Evolutionary conservation across 1,140 invertebrate genomes (phyloP).

Genomic region (Drosophila auraria): DNA sequence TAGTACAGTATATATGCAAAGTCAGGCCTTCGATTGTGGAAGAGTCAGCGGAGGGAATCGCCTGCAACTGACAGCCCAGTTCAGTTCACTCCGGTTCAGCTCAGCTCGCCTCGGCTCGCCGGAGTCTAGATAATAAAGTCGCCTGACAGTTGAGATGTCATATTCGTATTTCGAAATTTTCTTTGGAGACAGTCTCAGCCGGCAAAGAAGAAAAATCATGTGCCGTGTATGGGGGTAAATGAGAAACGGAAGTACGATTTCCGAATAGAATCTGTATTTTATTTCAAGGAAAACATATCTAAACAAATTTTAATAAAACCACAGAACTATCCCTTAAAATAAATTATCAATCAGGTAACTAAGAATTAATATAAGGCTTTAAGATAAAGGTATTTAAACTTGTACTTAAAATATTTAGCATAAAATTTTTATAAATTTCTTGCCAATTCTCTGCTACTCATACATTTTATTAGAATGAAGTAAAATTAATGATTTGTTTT

Average conservation of each 20-base stretch:
- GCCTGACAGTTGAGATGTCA: slow-evolving; percentile 48
- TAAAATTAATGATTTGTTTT: no score
- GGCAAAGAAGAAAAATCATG: slow-evolving; percentile 3
- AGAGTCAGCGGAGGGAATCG: slow-evolving; percentile 38
- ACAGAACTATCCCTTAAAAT: no score
- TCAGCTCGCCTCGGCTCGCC: slow-evolving; percentile 25
- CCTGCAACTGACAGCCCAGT: slow-evolving; percentile 51
- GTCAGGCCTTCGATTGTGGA: slow-evolving; percentile 28
- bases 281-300: no score
- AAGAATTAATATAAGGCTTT: no score
- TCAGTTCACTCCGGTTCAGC: slow-evolving; percentile 27
- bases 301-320: no score
- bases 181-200: slow-evolving; percentile 4
- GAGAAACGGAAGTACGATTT: neutral
- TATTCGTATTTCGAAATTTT: slow-evolving; percentile 33
- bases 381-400: no score
- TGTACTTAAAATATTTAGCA: no score
- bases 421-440: no score
- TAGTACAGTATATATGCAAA: slow-evolving; percentile 4
- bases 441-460: no score
- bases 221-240: neutral
- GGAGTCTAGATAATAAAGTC: slow-evolving; percentile 51
- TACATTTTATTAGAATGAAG: no score
- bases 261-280: no score
- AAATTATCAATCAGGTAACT: no score